phyloP scores from a whole-genome alignment of 2,797 vertebrate genomes.

The Melanotaenia nigrans region DNA sequence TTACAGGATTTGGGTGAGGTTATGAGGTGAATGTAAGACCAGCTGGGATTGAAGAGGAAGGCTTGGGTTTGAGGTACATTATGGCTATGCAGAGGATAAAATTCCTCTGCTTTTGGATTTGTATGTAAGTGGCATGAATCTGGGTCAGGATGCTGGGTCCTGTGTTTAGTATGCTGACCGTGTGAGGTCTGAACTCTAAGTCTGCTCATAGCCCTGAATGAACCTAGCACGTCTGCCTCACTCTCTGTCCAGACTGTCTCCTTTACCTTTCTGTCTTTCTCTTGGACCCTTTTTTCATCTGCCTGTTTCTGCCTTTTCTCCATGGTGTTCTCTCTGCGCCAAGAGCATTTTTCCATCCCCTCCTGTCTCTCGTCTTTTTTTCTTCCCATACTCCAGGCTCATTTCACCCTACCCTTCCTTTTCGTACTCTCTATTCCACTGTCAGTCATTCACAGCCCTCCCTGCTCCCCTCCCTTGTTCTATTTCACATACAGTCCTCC shows the following conservation, averaged over 20 bases:
- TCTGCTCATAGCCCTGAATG: slow-evolving; percentile 75
- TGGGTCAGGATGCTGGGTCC: slow-evolving; percentile 79
- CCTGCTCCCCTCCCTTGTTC: slow-evolving; percentile 77
- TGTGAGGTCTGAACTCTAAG: slow-evolving; percentile 76
- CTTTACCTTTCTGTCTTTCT: slow-evolving; percentile 52
- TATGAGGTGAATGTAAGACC: slow-evolving; percentile 63
- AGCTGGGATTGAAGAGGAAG: slow-evolving; percentile 51
- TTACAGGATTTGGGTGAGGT: slow-evolving; percentile 59
- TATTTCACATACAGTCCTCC: slow-evolving; percentile 75
- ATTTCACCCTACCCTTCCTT: slow-evolving; percentile 60
- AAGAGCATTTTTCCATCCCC: slow-evolving; percentile 62
- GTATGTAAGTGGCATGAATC: slow-evolving; percentile 80
- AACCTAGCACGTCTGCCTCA: slow-evolving; percentile 70
- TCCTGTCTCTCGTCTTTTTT: slow-evolving; percentile 64
- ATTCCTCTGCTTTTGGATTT: slow-evolving; percentile 66
- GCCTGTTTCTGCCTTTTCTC: slow-evolving; percentile 44
- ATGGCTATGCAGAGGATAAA: slow-evolving; percentile 19
- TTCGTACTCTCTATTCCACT: slow-evolving; percentile 65
- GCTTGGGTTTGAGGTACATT: slow-evolving; percentile 27
- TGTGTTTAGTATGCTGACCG: slow-evolving; percentile 81
- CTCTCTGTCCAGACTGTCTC: slow-evolving; percentile 51
- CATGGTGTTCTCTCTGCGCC: slow-evolving; percentile 43
- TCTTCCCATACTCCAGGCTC: slow-evolving; percentile 57
- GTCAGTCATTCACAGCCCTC: slow-evolving; percentile 74
- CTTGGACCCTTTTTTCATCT: slow-evolving; percentile 32